Evolutionary conservation across 2,888 invertebrate species (phyloP), one percentile per base, ranked within the genome.

Genomic region (Dione juno): DNA sequence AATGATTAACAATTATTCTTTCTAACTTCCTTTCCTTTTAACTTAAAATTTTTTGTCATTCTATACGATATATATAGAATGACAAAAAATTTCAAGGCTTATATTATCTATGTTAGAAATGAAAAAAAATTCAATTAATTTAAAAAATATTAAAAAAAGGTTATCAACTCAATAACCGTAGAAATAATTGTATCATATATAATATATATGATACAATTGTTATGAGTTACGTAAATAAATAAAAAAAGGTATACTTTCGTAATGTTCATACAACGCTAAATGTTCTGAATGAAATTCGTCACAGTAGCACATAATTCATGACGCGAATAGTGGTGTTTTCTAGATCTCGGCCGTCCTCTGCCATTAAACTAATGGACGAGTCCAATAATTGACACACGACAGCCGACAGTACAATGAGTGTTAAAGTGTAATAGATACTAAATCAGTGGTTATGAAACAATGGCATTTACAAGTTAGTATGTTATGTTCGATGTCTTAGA

Each of bases 331-430:
- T 35, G 14, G 40, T 11, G 14, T 69, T 69, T 64, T 69, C 63
- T 69, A 69, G 63, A 69, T 64, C 63, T 69, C 68, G 68, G 48
- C 61, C 63, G 35, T 59, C 52, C 61, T 67, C 61, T 21, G 35
- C 63, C 45, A 63, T 68, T 69, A 69, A 53, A 40, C 53, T 48
- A 69, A 69, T 69, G 54, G 63, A 48, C 37, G 54, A 63, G n/a
- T 37, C 52, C 63, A 68, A 68, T 68, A 61, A 68, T 59, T 35
- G 67, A 58, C 48, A 45, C 61, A 57, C 45, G 21, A 19, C 37
- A 40, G 37, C 21, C 59, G 41, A 37, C 61, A 10, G 35, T 19
- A 37, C 50, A 13, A 13, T 43, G 14, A 37, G 43, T 45, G 59
- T 43, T 52, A 7, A 37, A 41, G 41, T 67, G 52, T 61, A 41